Conservation (phyloP, 2,113 vertebrate genomes). For the Agapornis roseicollis region DNA sequence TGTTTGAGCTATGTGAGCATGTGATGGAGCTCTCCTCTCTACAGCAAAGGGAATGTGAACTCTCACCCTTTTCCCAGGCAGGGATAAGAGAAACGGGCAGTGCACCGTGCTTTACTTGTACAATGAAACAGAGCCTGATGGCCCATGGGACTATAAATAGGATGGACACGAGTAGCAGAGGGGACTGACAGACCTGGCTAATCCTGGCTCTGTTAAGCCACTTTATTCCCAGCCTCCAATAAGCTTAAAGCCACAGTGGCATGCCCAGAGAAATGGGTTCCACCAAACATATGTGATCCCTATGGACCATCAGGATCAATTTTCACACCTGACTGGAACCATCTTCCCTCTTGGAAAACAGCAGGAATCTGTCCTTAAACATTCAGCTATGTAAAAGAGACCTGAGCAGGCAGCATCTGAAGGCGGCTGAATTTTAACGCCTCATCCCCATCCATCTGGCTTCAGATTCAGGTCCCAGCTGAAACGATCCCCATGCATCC, state of each 20-base stretch:
- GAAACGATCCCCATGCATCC: background rate
- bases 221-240: background rate
- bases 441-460: background rate
- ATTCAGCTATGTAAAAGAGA: background rate
- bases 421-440: background rate
- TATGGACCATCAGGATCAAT: background rate
- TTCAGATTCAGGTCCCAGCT: background rate
- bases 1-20: fast-evolving
- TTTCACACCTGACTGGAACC: fast-evolving
- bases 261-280: background rate
- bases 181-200: slow-evolving; percentile 36
- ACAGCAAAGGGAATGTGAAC: background rate
- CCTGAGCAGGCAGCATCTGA: background rate
- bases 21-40: background rate
- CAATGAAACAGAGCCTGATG: background rate
- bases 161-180: background rate
- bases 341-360: background rate
- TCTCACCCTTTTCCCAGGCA: background rate
- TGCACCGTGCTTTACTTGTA: background rate
- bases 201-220: background rate
- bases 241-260: slow-evolving; percentile 2
- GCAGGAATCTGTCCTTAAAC: background rate
- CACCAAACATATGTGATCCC: fast-evolving
- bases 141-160: slow-evolving; percentile 51
- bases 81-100: background rate